Evolutionary conservation across 1,140 invertebrate species (phyloP).

Genomic region (Mya arenaria): DNA sequence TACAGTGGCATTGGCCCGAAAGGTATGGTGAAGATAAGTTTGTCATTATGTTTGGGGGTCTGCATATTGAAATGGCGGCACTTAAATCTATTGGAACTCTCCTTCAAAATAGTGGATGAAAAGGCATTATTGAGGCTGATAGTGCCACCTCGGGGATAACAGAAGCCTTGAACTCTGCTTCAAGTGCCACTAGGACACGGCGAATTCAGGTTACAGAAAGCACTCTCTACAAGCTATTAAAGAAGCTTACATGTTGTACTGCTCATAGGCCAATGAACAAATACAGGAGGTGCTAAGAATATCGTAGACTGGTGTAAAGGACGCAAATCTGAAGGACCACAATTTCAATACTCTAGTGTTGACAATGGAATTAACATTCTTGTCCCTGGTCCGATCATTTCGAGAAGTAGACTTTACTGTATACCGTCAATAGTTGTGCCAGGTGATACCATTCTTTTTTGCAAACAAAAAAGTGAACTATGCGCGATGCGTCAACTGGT

Average conservation of each 20-base stretch:
- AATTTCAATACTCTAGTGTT: constrained; percentile 44
- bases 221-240: neutral
- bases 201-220: neutral
- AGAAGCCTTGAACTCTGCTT: too few relatives aligned
- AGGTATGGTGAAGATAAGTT: constrained; percentile 14
- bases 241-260: neutral
- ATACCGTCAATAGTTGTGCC: neutral
- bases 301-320: constrained; percentile 14
- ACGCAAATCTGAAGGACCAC: neutral
- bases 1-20: constrained; percentile 62
- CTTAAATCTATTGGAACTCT: constrained; percentile 12
- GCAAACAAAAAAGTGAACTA: constrained; percentile 16
- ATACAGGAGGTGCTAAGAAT: too few relatives aligned
- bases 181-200: too few relatives aligned
- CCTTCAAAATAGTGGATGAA: neutral
- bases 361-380: constrained; percentile 12
- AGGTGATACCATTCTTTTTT: neutral
- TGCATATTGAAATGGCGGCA: constrained; percentile 6
- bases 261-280: too few relatives aligned
- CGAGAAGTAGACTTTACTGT: neutral
- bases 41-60: constrained; percentile 1
- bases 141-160: too few relatives aligned
- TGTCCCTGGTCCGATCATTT: neutral
- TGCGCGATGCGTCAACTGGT: constrained; percentile 13
- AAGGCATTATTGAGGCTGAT: neutral